Evolutionary conservation across 2,113 vertebrate genomes (phyloP), one percentile per base, ranked within the genome.

Genomic region (Thunnus maccoyii): DNA sequence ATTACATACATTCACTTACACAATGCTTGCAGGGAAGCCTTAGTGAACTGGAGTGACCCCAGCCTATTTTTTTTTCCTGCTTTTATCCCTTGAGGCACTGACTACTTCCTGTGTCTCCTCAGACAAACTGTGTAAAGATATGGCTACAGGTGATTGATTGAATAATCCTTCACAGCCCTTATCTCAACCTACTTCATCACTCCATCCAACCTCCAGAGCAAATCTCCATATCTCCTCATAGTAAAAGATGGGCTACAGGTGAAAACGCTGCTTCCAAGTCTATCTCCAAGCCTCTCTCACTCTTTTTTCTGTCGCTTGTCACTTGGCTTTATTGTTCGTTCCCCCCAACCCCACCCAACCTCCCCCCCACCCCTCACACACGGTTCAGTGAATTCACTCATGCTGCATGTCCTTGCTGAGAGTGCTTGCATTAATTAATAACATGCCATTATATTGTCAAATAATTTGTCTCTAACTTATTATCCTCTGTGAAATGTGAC

Each of bases 131-230:
- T 82, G 60, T 83, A 64, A 90, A 89, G 88, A 91, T 91, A 86
- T 69, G 69, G 86, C 81, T 81, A 83, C 84, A 89, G 64, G 83
- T 91, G 91, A 92, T 91, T 91, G 90, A 93, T 92, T 91, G 86
- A 92, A 87, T 92, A 91, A 93, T 92, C 86, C 84, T 69, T 82
- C 41, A 30, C 30, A 47, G 55, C 74, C 73, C 77, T 94, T 93
- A 91, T 93, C 92, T 88, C 77, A 76, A 64, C 58, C 71, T 71
- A 63, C 82, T 83, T 87, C 83, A 74, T 91, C 90, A 86, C 77
- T 89, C 60, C 84, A 84, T 85, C 80, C 88, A 87, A 63, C 65
- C 62, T 83, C 54, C 63, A 32, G 63, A 81, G 81, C 66, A 79
- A 88, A 87, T 90, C 84, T 88, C 79, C 72, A 84, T 86, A 89